These are phyloP conservation scores for Megaceryle maxima DNA, from an alignment of 2,113 vertebrate species.

Conservation along the genomic window DNA sequence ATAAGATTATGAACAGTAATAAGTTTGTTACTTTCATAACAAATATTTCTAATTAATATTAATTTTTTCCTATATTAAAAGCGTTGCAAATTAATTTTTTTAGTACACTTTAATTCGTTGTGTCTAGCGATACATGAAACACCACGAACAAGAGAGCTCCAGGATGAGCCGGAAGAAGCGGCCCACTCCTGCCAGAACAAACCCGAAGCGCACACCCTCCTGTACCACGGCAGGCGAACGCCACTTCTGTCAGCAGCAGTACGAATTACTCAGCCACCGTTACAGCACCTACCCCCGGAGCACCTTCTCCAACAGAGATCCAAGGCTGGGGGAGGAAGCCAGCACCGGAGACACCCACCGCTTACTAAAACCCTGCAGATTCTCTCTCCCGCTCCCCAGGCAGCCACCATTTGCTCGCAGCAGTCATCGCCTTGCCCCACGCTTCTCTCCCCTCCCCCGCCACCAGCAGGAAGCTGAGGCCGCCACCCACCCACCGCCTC, in stretches of 20 bases:
- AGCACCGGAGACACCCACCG: background rate
- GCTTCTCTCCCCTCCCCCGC: background rate
- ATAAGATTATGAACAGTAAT: background rate
- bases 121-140: rapidly evolving
- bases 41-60: background rate
- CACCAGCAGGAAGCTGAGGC: background rate
- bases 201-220: background rate
- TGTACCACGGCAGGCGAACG: background rate
- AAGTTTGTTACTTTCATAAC: background rate
- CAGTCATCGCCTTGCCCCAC: background rate
- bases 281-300: background rate
- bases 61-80: background rate
- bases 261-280: rapidly evolving
- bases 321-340: background rate
- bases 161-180: background rate
- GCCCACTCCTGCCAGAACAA: background rate
- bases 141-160: background rate
- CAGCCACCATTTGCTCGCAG: background rate
- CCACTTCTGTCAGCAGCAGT: background rate
- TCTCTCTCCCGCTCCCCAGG: background rate
- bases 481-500: background rate
- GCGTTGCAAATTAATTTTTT: rapidly evolving
- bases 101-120: rapidly evolving
- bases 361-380: rapidly evolving
- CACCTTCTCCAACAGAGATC: background rate